Conservation (phyloP, 2,797 vertebrate genomes). For the Myioborus melanocephalus region DNA sequence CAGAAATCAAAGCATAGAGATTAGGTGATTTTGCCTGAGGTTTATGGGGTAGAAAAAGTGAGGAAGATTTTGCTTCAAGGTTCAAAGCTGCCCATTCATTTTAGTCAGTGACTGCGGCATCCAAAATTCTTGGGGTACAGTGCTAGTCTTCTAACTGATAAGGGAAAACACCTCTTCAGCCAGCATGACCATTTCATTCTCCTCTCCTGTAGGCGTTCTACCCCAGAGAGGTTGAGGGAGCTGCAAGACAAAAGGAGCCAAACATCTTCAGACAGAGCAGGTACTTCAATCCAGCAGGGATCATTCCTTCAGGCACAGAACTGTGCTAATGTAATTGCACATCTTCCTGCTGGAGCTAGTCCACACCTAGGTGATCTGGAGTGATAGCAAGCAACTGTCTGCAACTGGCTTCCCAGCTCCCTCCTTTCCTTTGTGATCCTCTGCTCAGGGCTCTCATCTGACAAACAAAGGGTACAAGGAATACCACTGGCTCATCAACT, state of each 20-base stretch:
- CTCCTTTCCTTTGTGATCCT: not conserved
- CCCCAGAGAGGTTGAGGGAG: not conserved
- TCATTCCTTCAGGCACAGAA: not conserved
- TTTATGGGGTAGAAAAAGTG: not conserved
- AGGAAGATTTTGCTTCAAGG: not conserved
- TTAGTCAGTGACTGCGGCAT: not conserved
- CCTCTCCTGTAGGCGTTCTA: not conserved
- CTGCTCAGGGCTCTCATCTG: not conserved
- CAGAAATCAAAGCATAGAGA: not conserved
- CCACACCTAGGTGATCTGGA: not conserved
- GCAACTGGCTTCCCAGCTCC: not conserved
- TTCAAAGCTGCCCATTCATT: not conserved
- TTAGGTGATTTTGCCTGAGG: conserved; percentile 19
- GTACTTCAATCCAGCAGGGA: not conserved
- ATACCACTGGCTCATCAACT: not conserved
- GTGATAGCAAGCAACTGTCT: not conserved
- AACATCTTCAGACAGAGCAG: not conserved
- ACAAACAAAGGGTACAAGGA: rapidly evolving
- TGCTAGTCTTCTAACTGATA: not conserved
- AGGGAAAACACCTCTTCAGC: not conserved
- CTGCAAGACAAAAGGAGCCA: not conserved
- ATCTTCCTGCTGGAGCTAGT: not conserved
- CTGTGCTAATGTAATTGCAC: not conserved
- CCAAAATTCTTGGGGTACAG: not conserved
- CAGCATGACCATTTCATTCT: not conserved